Conservation (phyloP, 1,140 invertebrate genomes). For the Nylanderia fulva region DNA sequence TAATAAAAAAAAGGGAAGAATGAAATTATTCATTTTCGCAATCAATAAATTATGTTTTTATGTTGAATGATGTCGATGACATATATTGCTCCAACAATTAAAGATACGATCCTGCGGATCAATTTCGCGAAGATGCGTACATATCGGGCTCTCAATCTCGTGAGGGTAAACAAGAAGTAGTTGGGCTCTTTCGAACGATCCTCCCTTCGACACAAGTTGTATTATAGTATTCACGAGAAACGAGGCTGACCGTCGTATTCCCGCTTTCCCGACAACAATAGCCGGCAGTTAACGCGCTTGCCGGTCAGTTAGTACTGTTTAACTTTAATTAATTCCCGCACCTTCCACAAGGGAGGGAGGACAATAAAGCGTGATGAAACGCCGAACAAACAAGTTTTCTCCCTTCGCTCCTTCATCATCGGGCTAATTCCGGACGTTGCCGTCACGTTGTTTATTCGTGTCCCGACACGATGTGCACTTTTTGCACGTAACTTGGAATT, state of each 20-base stretch:
- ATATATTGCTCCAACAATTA: no score
- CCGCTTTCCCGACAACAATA: conserved; percentile 70
- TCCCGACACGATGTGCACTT: background rate
- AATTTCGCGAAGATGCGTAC: background rate
- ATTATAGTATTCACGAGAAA: conserved; percentile 19
- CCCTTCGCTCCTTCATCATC: conserved; percentile 65
- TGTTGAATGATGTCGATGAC: no score
- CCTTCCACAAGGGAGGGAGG: conserved; percentile 17
- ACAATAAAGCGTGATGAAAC: conserved; percentile 82
- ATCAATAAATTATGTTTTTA: no score
- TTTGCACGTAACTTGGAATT: conserved; percentile 22
- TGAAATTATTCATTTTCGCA: no score
- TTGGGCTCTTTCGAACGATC: background rate
- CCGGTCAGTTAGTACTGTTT: conserved; percentile 80
- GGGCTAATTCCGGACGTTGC: conserved; percentile 4
- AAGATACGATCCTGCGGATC: no score
- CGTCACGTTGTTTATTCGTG: conserved; percentile 41
- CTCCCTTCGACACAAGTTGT: conserved; percentile 33
- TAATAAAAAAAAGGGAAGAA: no score
- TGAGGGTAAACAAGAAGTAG: conserved; percentile 35
- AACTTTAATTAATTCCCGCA: conserved; percentile 82
- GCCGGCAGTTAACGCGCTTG: conserved; percentile 78
- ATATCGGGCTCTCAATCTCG: conserved; percentile 9
- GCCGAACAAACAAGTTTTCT: conserved; percentile 75
- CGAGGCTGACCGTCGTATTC: conserved; percentile 35